Evolutionary conservation across 2,113 vertebrate species (phyloP), one percentile per base, ranked within the genome.

Genomic region (Columba janthina): DNA sequence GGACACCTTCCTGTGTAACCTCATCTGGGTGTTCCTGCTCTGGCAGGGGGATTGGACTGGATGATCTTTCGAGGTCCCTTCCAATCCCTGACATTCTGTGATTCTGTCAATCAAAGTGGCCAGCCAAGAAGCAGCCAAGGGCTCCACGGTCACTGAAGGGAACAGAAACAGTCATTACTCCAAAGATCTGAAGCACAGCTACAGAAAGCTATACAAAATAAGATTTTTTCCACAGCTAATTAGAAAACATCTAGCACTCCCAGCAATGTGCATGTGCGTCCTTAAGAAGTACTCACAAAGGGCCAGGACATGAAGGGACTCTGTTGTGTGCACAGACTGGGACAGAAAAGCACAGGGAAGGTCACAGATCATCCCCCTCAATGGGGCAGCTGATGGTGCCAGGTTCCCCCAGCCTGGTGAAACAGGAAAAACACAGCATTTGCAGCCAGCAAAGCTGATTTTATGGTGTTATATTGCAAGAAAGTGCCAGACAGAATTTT

Each of bases 71-170:
- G 40, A 40, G 40, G 40, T 40, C 40, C 40, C 40, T 40, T 40
- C 40, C 40, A 40, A 40, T 40, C 40, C 40, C 40, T 14, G 40
- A 40, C 40, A 40, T 40, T 40, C 40, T 40, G 40, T 40, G 40
- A 40, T 40, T 40, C 40, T 40, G 40, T 40, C 11, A 14, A 2
- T 17, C n/a, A 73, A 65, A 78, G 18, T 6, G 17, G 34, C 34
- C 36, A 71, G 31, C n/a, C 31, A 77, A 70, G 61, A 80, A 40
- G 54, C 64, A 72, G 28, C 22, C 56, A 66, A 74, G 70, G 54
- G 51, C 62, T 85, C 61, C n/a, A 26, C 0, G 0, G 38, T n/a
- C 70, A 75, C 62, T 31, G n/a, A 57, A 71, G 51, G 19, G 61
- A 66, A 85, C 20, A 58, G 53, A 44, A 90, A 58, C 8, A 51